phyloP scores from a whole-genome alignment of 2,888 invertebrate genomes.

The Cerceris ruficornis region DNA sequence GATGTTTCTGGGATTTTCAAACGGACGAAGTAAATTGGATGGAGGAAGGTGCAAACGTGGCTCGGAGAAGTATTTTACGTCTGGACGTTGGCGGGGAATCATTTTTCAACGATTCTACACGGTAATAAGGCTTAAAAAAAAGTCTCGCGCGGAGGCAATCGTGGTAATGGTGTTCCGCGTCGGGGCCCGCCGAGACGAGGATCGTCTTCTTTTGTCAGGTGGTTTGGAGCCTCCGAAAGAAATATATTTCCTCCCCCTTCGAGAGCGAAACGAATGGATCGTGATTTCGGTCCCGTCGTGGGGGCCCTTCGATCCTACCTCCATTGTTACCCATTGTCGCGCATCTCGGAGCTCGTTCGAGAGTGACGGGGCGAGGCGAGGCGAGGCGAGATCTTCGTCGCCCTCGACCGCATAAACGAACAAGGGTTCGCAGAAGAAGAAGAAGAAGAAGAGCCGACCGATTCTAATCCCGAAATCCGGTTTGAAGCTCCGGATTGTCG shows the following conservation, averaged over 20 bases:
- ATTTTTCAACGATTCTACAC: slow-evolving; percentile 22
- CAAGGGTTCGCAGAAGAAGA: slow-evolving; percentile 52
- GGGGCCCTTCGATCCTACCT: slow-evolving; percentile 16
- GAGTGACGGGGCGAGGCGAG: slow-evolving; percentile 55
- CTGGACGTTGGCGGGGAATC: not conserved
- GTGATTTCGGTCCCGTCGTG: slow-evolving; percentile 51
- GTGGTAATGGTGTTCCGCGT: slow-evolving; percentile 51
- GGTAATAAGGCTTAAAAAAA: slow-evolving; percentile 28
- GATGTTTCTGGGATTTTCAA: not conserved
- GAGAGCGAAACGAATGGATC: slow-evolving; percentile 57
- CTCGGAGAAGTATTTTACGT: not conserved
- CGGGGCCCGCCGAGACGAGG: slow-evolving; percentile 26
- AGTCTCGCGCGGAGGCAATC: slow-evolving; percentile 26
- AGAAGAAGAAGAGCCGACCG: slow-evolving; percentile 29
- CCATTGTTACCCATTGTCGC: slow-evolving; percentile 60
- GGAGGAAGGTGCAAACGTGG: too few relatives aligned
- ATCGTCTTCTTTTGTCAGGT: slow-evolving; percentile 44
- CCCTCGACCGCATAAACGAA: slow-evolving; percentile 54
- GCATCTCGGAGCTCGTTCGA: slow-evolving; percentile 31
- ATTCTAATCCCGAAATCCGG: slow-evolving; percentile 76
- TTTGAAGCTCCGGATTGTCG: slow-evolving; percentile 74
- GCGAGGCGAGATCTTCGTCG: slow-evolving; percentile 63
- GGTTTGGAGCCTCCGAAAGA: slow-evolving; percentile 35
- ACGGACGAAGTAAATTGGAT: not conserved
- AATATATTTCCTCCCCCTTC: slow-evolving; percentile 56